A percentile compares a stretch with the other conserved stretches of the same genome.
Conservation (phyloP, 53 echinoderm and acorn worm genomes). For the Paelopatides confundens region DNA sequence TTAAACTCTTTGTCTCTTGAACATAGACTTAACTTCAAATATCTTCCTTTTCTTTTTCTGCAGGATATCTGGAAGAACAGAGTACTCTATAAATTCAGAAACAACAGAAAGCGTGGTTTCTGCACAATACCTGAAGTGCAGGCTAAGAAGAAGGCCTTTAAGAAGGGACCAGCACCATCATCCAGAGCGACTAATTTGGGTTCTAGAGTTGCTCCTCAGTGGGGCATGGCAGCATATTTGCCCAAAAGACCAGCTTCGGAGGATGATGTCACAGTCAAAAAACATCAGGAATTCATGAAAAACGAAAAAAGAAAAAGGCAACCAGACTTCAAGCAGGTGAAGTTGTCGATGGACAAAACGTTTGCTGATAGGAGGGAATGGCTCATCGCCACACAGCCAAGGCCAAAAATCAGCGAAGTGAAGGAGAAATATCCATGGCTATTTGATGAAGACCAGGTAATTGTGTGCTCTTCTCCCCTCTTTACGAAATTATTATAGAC, state of each 20-base stretch:
- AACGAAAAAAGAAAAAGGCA: slow-evolving; percentile 2
- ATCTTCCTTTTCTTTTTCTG: background rate
- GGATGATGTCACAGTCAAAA: background rate
- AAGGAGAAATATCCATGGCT: background rate
- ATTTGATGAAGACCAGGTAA: slow-evolving; percentile 42
- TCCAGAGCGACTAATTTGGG: too few relatives aligned
- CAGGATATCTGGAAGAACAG: background rate
- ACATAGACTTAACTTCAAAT: too few relatives aligned
- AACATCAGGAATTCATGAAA: background rate
- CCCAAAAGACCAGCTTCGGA: background rate
- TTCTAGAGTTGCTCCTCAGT: too few relatives aligned
- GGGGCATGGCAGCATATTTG: slow-evolving; percentile 2
- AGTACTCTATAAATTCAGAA: background rate
- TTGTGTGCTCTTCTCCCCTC: too few relatives aligned
- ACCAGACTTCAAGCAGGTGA: slow-evolving; percentile 1
- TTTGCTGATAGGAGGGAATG: slow-evolving; percentile 3
- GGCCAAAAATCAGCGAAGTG: background rate
- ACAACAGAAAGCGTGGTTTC: background rate
- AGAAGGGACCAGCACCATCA: too few relatives aligned
- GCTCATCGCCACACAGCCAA: background rate
- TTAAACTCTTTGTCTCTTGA: too few relatives aligned
- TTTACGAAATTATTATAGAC: too few relatives aligned
- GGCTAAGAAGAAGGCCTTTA: background rate
- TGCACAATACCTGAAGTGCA: background rate
- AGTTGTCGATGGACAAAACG: background rate